Evolutionary conservation across 2,113 vertebrate species (phyloP).

Genomic region (Chionodraco myersi): DNA sequence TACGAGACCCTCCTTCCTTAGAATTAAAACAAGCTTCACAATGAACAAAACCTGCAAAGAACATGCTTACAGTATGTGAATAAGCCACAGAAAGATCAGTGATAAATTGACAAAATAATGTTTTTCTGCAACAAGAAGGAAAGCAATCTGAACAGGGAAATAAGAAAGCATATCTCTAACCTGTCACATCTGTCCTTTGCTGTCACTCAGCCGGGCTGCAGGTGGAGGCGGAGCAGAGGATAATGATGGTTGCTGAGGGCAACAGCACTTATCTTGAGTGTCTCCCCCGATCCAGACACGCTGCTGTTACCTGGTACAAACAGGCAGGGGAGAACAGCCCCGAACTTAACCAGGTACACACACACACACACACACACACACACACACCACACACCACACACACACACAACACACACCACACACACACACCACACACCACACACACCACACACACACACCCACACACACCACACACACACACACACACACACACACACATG

Average conservation of each 20-base stretch:
- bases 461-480: slow-evolving; percentile 19
- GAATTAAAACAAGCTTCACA: background rate
- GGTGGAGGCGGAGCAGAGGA: slow-evolving; percentile 84
- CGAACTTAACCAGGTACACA: slow-evolving; percentile 81
- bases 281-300: slow-evolving; percentile 85
- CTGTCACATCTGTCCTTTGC: background rate
- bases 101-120: too few relatives aligned
- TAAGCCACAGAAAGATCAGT: too few relatives aligned
- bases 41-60: background rate
- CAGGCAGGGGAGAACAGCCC: slow-evolving; percentile 83
- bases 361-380: slow-evolving; percentile 10
- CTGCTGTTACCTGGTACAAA: slow-evolving; percentile 85
- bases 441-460: slow-evolving; percentile 18
- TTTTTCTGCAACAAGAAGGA: too few relatives aligned
- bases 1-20: background rate
- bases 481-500: slow-evolving; percentile 1
- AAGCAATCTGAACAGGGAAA: background rate
- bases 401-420: slow-evolving; percentile 7
- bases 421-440: slow-evolving; percentile 6
- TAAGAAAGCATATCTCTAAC: background rate
- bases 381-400: background rate
- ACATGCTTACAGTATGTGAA: background rate
- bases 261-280: slow-evolving; percentile 88
- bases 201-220: slow-evolving; percentile 79
- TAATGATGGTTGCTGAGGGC: slow-evolving; percentile 84